Evolutionary conservation across 1,140 invertebrate genomes (phyloP).

Genomic region (Drosophila arizonae): DNA sequence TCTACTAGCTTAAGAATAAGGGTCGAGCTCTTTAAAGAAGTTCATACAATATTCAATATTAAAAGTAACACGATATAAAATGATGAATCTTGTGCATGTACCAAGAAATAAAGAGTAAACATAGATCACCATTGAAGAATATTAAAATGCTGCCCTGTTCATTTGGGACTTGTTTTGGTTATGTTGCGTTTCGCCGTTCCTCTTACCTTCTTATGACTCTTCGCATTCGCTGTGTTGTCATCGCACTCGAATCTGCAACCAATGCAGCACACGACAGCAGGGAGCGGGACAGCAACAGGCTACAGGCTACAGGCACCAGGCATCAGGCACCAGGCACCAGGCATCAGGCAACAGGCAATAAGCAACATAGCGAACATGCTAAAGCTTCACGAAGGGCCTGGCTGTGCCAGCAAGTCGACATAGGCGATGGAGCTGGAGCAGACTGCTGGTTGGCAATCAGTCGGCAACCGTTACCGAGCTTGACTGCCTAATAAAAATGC

Average conservation of each 20-base stretch:
- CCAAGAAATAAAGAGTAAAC: neutral
- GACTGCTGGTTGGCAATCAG: constrained; percentile 41
- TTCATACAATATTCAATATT: too few species aligned
- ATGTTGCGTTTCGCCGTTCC: constrained; percentile 42
- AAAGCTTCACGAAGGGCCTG: neutral
- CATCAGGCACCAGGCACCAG: neutral
- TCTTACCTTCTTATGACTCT: constrained; percentile 56
- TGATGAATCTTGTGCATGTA: neutral
- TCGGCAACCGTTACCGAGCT: constrained; percentile 33
- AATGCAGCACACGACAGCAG: constrained; percentile 31
- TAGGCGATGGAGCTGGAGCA: constrained; percentile 6
- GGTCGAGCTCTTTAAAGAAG: too few species aligned
- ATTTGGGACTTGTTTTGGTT: constrained; percentile 18
- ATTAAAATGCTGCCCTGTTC: neutral
- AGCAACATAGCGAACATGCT: neutral
- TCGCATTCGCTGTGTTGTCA: constrained; percentile 49
- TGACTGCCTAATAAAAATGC: constrained; percentile 24
- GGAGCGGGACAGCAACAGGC: neutral
- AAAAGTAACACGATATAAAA: too few species aligned
- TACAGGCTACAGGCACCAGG: neutral
- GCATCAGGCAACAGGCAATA: constrained; percentile 1
- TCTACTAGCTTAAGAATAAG: too few species aligned
- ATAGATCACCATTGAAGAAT: neutral
- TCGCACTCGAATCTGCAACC: constrained; percentile 68
- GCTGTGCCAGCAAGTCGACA: neutral